Evolutionary conservation across 1,140 invertebrate species (phyloP), one percentile per base, ranked within the genome.

Genomic region (Lepidurus couesii): DNA sequence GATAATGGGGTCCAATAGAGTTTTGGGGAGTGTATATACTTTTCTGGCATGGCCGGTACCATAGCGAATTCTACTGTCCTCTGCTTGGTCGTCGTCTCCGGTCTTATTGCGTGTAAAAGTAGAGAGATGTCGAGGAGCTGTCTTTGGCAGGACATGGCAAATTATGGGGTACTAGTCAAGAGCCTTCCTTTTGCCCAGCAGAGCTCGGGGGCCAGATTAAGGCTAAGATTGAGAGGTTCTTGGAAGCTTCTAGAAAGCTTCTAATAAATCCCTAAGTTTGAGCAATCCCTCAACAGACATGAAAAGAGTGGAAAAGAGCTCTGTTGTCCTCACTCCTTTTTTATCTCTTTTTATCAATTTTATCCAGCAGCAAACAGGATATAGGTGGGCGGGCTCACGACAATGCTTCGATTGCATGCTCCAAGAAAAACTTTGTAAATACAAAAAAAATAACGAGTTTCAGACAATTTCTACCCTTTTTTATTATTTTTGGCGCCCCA

Each of bases 121-220:
- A 21, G 53, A 65, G 8, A 34, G 34, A 65, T 21, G 16, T 47
- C 21, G 16, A 65, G 21, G 53, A 65, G 53, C 53, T 65, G 53
- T 65, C n/a, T 65, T 65, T 65, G 53, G 53, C 53, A 65, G 53
- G 53, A 21, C 53, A 65, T 65, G 21, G 53, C 53, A 65, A 65
- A 65, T 65, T 65, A 65, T 65, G 53, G 53, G 53, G 53, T 65
- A 65, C 53, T n/a, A 65, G 16, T 65, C 53, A 16, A 65, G 53
- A 16, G 53, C 53, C 53, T 34, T 65, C n/a, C 8, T 65, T 65
- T 16, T 7, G 9, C 21, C 6, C n/a, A 7, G 1, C 9, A 34
- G 34, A 7, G 16, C 8, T 65, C 1, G 1, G 13, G 53, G 21
- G 13, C 53, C 21, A 13, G 53, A 16, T 65, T 13, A 65, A 65